A percentile compares a stretch with the other conserved stretches of the same genome.
These are phyloP conservation scores for Plectropomus leopardus DNA, from an alignment of 2,113 vertebrate genomes.

Conservation along the genomic window DNA sequence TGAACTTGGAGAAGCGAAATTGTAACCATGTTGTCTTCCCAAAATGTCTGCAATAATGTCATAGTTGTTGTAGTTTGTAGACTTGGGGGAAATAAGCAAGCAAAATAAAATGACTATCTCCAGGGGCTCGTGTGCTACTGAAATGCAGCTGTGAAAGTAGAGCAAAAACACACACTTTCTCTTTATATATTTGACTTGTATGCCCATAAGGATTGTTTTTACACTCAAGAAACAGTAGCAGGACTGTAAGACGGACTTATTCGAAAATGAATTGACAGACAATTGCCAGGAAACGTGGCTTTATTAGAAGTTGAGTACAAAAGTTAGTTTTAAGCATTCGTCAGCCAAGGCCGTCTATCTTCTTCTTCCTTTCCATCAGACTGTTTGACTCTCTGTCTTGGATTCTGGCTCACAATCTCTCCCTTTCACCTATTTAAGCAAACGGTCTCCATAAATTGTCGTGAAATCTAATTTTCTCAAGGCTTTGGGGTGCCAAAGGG, in stretches of 20 bases:
- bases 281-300: constrained; percentile 16
- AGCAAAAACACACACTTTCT: constrained; percentile 14
- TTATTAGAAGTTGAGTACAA: neutral
- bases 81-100: constrained; percentile 44
- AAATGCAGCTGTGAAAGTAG: constrained; percentile 22
- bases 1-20: neutral
- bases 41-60: constrained; percentile 40
- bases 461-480: constrained; percentile 68
- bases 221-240: constrained; percentile 11
- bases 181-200: constrained; percentile 37
- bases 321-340: neutral
- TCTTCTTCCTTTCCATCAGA: constrained; percentile 11
- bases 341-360: constrained; percentile 11
- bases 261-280: constrained; percentile 30
- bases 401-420: constrained; percentile 16
- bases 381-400: constrained; percentile 39
- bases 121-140: neutral
- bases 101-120: constrained; percentile 36
- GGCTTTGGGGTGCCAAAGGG: constrained; percentile 58
- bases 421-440: constrained; percentile 54
- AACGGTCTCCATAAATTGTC: constrained; percentile 52
- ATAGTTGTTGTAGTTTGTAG: neutral
- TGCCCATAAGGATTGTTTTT: constrained; percentile 21
- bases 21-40: neutral
- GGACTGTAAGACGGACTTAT: constrained; percentile 5